phyloP scores from a whole-genome alignment of 2,888 invertebrate genomes.

The Pseudococcus longispinus region DNA sequence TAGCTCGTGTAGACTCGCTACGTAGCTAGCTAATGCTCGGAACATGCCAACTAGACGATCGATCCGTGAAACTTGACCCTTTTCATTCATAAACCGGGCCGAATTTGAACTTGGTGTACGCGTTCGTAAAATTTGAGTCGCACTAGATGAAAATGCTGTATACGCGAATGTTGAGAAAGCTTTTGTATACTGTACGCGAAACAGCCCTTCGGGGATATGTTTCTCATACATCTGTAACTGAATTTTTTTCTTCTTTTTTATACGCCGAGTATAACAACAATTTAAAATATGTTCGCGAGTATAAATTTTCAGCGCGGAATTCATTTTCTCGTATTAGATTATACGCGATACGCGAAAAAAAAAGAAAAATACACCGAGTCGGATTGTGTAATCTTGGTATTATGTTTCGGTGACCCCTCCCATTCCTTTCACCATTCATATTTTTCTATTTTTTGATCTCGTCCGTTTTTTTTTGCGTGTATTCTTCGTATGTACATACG shows the following conservation, averaged over 20 bases:
- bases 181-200: background rate
- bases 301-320: conserved; percentile 40
- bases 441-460: conserved; percentile 1
- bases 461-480: background rate
- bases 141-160: background rate
- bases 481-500: background rate
- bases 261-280: background rate
- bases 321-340: conserved; percentile 40
- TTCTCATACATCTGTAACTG: conserved; percentile 38
- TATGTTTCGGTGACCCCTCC: conserved; percentile 13
- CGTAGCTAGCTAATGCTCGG: background rate
- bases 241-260: background rate
- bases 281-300: conserved; percentile 41
- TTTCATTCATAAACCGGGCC: background rate
- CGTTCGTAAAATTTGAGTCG: background rate
- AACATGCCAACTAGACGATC: background rate
- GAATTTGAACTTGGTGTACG: conserved; percentile 10
- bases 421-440: background rate
- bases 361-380: conserved; percentile 2
- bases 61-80: conserved; percentile 20
- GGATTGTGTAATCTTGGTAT: conserved; percentile 28
- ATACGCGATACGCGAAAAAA: background rate
- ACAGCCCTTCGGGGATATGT: conserved; percentile 35
- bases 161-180: conserved; percentile 14
- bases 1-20: background rate